A percentile compares a stretch with the other conserved stretches of the same genome.
phyloP scores from a whole-genome alignment of 1,140 invertebrate genomes.

The Streblospio benedicti region DNA sequence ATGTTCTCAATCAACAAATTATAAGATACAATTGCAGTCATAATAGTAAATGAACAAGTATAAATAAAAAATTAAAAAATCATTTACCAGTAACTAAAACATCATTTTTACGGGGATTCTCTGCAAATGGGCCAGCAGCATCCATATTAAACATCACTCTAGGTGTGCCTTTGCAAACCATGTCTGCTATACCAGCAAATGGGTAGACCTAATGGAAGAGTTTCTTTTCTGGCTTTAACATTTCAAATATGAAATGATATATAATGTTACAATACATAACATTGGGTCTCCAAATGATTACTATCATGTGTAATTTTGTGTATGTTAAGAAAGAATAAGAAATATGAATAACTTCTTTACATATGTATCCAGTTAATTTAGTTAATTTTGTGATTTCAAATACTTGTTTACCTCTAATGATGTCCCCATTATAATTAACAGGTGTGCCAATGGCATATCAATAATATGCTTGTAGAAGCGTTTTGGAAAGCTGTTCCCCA shows the following conservation, averaged over 20 bases:
- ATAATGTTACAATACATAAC: background rate
- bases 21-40: too few relatives aligned
- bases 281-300: background rate
- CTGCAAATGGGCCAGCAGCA: slow-evolving; percentile 40
- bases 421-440: slow-evolving; percentile 47
- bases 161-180: slow-evolving; percentile 33
- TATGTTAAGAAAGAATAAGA: background rate
- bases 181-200: slow-evolving; percentile 46
- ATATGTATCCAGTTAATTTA: background rate
- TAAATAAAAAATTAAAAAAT: too few relatives aligned
- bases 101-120: slow-evolving; percentile 25
- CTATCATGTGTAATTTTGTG: background rate
- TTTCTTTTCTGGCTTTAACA: background rate
- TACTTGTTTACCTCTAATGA: slow-evolving; percentile 39
- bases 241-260: background rate
- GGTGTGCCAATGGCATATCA: slow-evolving; percentile 42
- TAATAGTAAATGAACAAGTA: too few relatives aligned
- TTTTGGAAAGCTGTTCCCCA: slow-evolving; percentile 46
- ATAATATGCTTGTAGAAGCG: slow-evolving; percentile 42
- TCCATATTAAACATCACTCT: slow-evolving; percentile 44
- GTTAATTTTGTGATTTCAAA: background rate
- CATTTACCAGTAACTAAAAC: background rate
- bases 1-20: too few relatives aligned
- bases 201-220: slow-evolving; percentile 41
- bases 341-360: background rate